phyloP scores from a whole-genome alignment of 2,888 invertebrate species.

The Spialia ferax region DNA sequence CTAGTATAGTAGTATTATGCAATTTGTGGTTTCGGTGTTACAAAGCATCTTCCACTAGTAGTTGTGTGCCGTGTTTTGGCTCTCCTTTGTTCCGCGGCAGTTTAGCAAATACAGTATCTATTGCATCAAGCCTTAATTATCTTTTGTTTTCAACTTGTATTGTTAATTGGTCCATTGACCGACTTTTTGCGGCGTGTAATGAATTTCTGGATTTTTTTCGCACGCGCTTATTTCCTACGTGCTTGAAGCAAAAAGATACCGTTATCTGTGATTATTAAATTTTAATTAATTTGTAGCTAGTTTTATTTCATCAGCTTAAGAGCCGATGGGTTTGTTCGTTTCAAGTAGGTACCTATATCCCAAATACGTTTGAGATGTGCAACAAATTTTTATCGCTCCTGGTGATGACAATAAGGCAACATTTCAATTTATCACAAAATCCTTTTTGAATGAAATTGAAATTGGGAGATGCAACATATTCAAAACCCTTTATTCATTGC shows the following conservation, averaged over 20 bases:
- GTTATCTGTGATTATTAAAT: not conserved
- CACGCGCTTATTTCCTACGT: conserved; percentile 36
- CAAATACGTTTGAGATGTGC: no score
- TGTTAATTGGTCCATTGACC: conserved; percentile 71
- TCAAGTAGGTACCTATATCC: no score
- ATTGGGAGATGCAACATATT: no score
- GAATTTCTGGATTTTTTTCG: conserved; percentile 48
- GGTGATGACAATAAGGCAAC: no score
- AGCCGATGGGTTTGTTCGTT: no score
- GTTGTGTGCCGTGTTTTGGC: conserved; percentile 26
- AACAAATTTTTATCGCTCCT: no score
- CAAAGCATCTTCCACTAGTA: conserved; percentile 32
- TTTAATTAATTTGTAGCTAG: not conserved
- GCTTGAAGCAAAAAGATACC: not conserved
- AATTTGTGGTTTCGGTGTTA: conserved; percentile 34
- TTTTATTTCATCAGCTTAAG: no score
- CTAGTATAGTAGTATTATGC: no score
- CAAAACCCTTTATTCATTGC: conserved; percentile 16
- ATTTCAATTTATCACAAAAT: no score
- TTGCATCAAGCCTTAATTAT: conserved; percentile 63
- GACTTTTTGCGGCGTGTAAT: conserved; percentile 61
- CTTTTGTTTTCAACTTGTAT: conserved; percentile 69
- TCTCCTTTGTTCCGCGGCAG: conserved; percentile 50
- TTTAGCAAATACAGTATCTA: conserved; percentile 47
- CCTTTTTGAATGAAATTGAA: no score